These are phyloP conservation scores for Diabrotica virgifera DNA, from an alignment of 1,140 invertebrate genomes.

Conservation along the genomic window DNA sequence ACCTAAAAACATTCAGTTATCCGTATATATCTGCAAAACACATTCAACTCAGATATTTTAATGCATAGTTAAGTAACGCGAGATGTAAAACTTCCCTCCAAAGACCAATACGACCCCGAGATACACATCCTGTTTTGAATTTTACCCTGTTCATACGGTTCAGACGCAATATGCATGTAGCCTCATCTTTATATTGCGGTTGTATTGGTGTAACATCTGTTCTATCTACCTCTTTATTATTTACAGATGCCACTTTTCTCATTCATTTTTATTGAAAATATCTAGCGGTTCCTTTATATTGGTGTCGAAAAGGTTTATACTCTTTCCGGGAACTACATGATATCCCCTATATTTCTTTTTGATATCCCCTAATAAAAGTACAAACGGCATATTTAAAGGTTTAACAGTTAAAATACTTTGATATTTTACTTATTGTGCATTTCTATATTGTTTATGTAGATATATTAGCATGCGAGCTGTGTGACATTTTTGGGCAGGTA, in stretches of 20 bases:
- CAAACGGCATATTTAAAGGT: too few relatives aligned
- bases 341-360: too few relatives aligned
- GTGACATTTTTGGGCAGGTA: too few relatives aligned
- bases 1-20: constrained; percentile 18
- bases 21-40: constrained; percentile 16
- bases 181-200: constrained; percentile 23
- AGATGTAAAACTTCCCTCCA: constrained; percentile 30
- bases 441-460: too few relatives aligned
- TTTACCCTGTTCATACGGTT: constrained; percentile 28
- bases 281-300: background rate
- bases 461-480: too few relatives aligned
- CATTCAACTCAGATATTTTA: constrained; percentile 32
- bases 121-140: constrained; percentile 31
- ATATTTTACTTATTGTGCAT: too few relatives aligned
- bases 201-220: constrained; percentile 22
- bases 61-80: constrained; percentile 39
- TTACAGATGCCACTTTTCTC: constrained; percentile 14
- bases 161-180: constrained; percentile 25
- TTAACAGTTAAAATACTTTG: too few relatives aligned
- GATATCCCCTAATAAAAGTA: too few relatives aligned
- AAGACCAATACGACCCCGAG: constrained; percentile 34
- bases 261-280: constrained; percentile 12
- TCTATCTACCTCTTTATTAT: constrained; percentile 21
- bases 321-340: too few relatives aligned
- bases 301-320: background rate